Base-by-base conservation (phyloP, 23 tunicate species). In the Phallusia fumigata region DNA sequence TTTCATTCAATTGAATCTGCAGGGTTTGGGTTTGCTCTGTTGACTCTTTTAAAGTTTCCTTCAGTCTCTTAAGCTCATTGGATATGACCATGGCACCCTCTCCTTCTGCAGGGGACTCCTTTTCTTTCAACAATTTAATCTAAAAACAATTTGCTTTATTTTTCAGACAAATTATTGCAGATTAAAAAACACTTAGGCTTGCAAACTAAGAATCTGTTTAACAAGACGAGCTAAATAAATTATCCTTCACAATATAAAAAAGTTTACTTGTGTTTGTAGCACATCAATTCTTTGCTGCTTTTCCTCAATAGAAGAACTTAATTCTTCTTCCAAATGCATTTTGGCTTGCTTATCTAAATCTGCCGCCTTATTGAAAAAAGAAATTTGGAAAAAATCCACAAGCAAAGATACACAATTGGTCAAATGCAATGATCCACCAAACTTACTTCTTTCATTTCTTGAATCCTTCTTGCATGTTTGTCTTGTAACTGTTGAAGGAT, bases 271-370 rank as follows among this genome's bases (percentile, higher is more conserved):
- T 1, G 98, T 93, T 33, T 93, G 98, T 15, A 87, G 81, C 33
- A 93, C 98, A 35, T 85, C 81, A 6, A 93, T 88, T 33, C 82
- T 19, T 77, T 93, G 93, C 28, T 84, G 79, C 45, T 93, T 93
- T 88, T 93, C 98, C 34, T 93, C 98, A 31, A 93, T 86, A 31
- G 98, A 85, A 45, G 80, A 78, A 35, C 77, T 81, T 36, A 93
- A 64, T 81, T 93, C 98, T 69, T 93, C 98, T 81, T 93, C 98
- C 52, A 93, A 86, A 78, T 93, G 98, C 93, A 88, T 93, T 49
- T 93, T 93, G 32, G 98, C 93, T 85, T 93, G 90, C 81, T 78
- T 79, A 36, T 93, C 98, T 10, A 93, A 77, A 18, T 81, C 93
- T 32, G 88, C 85, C 22, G 89, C 86, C 95, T n/a, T 89, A 32